Evolutionary conservation across 2,113 vertebrate genomes (phyloP).

Genomic region (Ariopsis seemanni): DNA sequence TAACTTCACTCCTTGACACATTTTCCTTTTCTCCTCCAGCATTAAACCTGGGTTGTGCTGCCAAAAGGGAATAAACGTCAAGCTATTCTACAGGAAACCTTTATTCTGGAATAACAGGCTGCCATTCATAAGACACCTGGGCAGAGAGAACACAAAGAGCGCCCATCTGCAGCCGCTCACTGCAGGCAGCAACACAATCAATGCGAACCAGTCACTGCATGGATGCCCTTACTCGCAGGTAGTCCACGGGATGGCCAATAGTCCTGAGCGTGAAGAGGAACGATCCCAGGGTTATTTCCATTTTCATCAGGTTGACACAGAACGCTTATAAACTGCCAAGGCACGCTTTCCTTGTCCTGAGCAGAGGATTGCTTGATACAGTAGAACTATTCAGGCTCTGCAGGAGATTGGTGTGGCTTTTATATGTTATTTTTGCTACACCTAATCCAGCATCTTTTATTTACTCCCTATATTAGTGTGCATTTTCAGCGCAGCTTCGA

Average conservation of each 20-base stretch:
- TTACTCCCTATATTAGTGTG: not conserved
- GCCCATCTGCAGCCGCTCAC: conserved; percentile 53
- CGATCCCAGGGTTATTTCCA: not conserved
- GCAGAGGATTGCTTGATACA: not conserved
- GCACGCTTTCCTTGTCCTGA: not conserved
- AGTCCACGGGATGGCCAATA: not conserved
- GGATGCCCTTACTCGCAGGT: conserved; percentile 53
- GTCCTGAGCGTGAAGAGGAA: not conserved
- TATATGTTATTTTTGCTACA: not conserved
- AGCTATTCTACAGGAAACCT: conserved; percentile 52
- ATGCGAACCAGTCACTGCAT: conserved; percentile 55
- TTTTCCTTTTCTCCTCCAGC: conserved; percentile 39
- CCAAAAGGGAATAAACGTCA: conserved; percentile 50
- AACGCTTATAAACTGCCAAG: not conserved
- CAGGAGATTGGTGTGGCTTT: not conserved
- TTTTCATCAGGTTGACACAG: not conserved
- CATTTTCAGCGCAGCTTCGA: not conserved
- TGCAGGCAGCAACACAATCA: conserved; percentile 47
- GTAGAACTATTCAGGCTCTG: not conserved
- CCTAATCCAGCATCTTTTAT: not conserved
- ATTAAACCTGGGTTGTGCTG: conserved; percentile 30
- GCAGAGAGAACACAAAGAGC: conserved; percentile 53
- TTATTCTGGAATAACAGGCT: conserved; percentile 53
- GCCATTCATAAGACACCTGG: conserved; percentile 54
- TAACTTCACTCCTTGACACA: conserved; percentile 32